These are phyloP conservation scores for Sardinella longiceps DNA, from an alignment of 2,797 vertebrate species.

Conservation along the genomic window DNA sequence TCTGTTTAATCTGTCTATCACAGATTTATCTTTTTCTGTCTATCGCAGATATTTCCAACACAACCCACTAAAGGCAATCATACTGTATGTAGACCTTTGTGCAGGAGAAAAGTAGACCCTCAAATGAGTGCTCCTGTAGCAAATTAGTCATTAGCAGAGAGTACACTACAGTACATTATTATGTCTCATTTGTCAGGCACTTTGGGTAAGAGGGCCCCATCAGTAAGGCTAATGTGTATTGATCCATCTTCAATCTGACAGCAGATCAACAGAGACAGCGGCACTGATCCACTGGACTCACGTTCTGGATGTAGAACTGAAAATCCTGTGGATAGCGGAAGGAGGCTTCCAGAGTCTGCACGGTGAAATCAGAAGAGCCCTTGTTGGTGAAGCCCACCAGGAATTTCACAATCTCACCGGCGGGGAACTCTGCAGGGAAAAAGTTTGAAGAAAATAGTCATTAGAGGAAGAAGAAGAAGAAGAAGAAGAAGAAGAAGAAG, in stretches of 20 bases:
- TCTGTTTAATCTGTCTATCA: no score
- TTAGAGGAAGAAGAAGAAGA: background rate
- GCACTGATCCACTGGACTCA: conserved; percentile 53
- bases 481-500: background rate
- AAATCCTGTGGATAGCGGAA: conserved; percentile 81
- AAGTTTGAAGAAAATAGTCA: background rate
- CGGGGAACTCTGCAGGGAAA: conserved; percentile 71
- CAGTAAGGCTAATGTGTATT: background rate
- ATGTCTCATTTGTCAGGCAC: no score
- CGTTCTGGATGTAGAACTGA: conserved; percentile 81
- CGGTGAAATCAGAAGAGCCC: conserved; percentile 70
- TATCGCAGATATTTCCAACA: no score
- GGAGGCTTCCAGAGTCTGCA: conserved; percentile 76
- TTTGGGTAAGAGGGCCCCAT: no score
- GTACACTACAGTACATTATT: no score
- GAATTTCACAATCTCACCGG: conserved; percentile 78
- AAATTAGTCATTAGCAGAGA: no score
- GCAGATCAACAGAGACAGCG: background rate
- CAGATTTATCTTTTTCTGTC: no score
- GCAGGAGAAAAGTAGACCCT: no score
- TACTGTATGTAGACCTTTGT: no score
- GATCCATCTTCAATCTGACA: background rate
- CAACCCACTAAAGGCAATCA: no score
- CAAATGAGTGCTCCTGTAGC: no score
- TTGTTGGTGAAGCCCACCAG: conserved; percentile 81